Conservation (phyloP, 2,113 vertebrate species). For the Pristiophorus japonicus region DNA sequence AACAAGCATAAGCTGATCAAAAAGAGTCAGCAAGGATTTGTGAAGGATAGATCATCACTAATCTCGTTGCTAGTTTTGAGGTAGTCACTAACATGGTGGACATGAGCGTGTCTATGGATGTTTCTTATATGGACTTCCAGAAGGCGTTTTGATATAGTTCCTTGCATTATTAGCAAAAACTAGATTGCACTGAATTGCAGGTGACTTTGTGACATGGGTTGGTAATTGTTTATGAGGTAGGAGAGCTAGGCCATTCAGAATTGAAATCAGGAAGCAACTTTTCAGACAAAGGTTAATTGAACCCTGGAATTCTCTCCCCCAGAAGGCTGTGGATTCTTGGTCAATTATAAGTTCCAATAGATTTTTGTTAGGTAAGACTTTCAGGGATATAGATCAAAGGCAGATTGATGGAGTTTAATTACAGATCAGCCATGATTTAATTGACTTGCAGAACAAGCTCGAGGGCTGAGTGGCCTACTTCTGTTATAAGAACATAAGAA, state of each 20-base stretch:
- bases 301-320: not conserved
- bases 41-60: not conserved
- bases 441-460: no score
- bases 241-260: not conserved
- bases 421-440: no score
- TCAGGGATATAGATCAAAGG: not conserved
- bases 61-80: not conserved
- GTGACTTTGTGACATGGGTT: not conserved
- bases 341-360: not conserved
- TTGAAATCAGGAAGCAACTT: not conserved
- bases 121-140: not conserved
- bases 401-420: no score
- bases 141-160: not conserved
- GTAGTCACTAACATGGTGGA: not conserved
- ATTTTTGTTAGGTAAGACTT: not conserved
- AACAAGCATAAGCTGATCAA: not conserved
- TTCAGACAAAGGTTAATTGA: not conserved
- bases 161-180: not conserved
- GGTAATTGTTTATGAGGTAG: not conserved
- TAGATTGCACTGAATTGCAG: not conserved
- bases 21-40: no score
- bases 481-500: no score
- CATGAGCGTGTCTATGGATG: not conserved
- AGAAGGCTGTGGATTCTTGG: not conserved
- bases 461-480: no score